These are phyloP conservation scores for Myripristis jacobus DNA, from an alignment of 2,797 vertebrate genomes.

Conservation along the genomic window DNA sequence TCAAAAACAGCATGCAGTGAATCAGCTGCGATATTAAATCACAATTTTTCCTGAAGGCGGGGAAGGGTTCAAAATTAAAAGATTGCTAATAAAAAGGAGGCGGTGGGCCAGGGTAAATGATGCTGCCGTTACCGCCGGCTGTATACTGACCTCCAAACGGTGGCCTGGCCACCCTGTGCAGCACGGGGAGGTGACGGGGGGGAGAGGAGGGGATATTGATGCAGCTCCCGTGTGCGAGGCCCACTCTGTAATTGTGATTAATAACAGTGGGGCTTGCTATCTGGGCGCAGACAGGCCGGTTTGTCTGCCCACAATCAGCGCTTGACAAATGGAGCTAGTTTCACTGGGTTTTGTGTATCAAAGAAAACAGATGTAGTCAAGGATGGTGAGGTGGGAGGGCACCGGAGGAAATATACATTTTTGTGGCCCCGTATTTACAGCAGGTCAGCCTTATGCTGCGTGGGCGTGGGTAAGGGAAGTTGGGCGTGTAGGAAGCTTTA, in stretches of 20 bases:
- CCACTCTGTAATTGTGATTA: constrained; percentile 99
- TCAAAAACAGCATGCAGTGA: constrained; percentile 85
- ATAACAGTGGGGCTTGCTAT: constrained; percentile 94
- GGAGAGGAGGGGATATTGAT: constrained; percentile 84
- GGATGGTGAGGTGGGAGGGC: constrained; percentile 88
- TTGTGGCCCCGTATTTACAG: constrained; percentile 86
- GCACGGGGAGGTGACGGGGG: constrained; percentile 63
- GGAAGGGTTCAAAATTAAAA: constrained; percentile 84
- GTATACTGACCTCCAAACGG: constrained; percentile 82
- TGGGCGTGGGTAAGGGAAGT: constrained; percentile 51
- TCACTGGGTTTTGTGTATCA: constrained; percentile 93
- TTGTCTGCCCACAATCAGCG: constrained; percentile 97
- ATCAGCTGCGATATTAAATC: constrained; percentile 87
- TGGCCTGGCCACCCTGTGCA: constrained; percentile 78
- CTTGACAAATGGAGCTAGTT: constrained; percentile 98
- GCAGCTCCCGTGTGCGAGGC: constrained; percentile 85
- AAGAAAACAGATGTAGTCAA: constrained; percentile 98
- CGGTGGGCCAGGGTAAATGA: constrained; percentile 77
- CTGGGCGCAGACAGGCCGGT: constrained; percentile 94
- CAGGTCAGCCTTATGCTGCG: constrained; percentile 65
- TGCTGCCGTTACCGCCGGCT: constrained; percentile 73
- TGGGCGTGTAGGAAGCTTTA: constrained; percentile 26
- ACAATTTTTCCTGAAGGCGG: constrained; percentile 80
- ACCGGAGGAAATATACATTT: constrained; percentile 88
- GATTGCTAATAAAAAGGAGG: constrained; percentile 85